A percentile compares a stretch with the other conserved stretches of the same genome.
Conservation (phyloP, 2,888 invertebrate genomes). For the Orchesella flavescens region DNA sequence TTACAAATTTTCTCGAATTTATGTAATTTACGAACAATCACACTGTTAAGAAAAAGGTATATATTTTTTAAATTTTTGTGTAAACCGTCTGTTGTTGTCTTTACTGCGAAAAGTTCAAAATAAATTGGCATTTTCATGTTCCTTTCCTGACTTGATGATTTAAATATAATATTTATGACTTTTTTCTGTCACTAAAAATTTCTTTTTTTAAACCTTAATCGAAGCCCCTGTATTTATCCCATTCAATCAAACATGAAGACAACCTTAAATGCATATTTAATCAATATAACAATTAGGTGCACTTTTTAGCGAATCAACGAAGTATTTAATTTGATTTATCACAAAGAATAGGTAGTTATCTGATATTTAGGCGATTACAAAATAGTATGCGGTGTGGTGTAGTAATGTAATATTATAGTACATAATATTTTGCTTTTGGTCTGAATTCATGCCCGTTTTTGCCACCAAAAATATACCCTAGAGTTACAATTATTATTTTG, state of each 20-base stretch:
- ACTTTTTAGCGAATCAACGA: constrained; percentile 26
- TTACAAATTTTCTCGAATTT: not conserved
- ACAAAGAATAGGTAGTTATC: constrained; percentile 54
- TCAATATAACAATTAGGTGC: constrained; percentile 26
- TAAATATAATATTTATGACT: not conserved
- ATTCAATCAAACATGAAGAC: not conserved
- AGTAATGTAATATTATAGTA: not conserved
- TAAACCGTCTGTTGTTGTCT: constrained; percentile 11
- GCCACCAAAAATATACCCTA: constrained; percentile 39
- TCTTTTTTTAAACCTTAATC: constrained; percentile 3
- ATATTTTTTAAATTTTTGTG: not conserved
- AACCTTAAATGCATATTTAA: not conserved
- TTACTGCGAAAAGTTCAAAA: constrained; percentile 36
- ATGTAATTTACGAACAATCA: constrained; percentile 2
- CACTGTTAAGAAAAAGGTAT: constrained; percentile 15
- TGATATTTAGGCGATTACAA: constrained; percentile 33
- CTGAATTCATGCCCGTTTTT: constrained; percentile 29
- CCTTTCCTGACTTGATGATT: not conserved
- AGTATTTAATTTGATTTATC: constrained; percentile 36
- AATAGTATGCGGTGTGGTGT: constrained; percentile 15
- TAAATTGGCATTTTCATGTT: constrained; percentile 4
- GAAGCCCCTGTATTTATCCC: constrained; percentile 36
- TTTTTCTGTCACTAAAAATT: constrained; percentile 5
- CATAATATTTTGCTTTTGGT: constrained; percentile 37
- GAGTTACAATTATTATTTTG: not conserved